Conservation (phyloP, 2,888 invertebrate genomes). For the Tinea pellionella region DNA sequence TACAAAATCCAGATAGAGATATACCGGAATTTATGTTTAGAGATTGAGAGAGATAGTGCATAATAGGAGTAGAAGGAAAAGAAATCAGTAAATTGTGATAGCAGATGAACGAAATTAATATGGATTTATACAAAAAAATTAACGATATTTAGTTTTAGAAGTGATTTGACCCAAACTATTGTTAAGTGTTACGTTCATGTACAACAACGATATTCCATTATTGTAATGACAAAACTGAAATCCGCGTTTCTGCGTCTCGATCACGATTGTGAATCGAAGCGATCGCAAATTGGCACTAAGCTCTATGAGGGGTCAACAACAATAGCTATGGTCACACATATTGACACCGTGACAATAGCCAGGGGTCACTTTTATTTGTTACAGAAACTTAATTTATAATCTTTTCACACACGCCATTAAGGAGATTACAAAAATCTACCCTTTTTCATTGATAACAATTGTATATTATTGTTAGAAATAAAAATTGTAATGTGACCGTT, state of each 20-base stretch:
- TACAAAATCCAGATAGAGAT: too few relatives aligned
- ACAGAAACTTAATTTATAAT: conserved; percentile 71
- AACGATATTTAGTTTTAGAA: too few relatives aligned
- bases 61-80: too few relatives aligned
- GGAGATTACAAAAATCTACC: conserved; percentile 68
- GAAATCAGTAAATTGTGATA: too few relatives aligned
- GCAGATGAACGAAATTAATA: too few relatives aligned
- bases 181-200: not conserved
- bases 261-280: conserved; percentile 50
- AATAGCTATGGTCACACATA: conserved; percentile 64
- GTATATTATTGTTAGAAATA: conserved; percentile 29
- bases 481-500: conserved; percentile 45
- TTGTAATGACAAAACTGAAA: conserved; percentile 22
- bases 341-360: conserved; percentile 65
- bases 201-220: not conserved
- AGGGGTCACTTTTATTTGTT: conserved; percentile 70
- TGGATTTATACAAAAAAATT: not conserved
- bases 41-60: too few relatives aligned
- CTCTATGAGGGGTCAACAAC: conserved; percentile 54
- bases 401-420: conserved; percentile 70
- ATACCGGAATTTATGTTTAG: too few relatives aligned
- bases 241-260: conserved; percentile 32
- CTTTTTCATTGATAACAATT: conserved; percentile 63
- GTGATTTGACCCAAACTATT: not conserved
- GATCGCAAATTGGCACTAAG: conserved; percentile 61